Evolutionary conservation across 2,797 vertebrate species (phyloP), one percentile per base, ranked within the genome.

Genomic region (Nasua narica): DNA sequence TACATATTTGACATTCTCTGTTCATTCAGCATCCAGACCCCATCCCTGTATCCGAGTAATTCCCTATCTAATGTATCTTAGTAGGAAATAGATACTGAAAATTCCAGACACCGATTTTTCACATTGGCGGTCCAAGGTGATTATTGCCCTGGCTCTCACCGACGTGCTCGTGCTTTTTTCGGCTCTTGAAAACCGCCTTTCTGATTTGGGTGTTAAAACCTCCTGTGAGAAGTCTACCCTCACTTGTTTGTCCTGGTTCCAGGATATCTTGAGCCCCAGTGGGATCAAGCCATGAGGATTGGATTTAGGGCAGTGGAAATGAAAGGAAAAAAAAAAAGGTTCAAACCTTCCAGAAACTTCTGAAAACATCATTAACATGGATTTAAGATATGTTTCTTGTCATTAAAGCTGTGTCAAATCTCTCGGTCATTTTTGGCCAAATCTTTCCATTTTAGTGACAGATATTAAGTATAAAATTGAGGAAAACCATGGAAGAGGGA

Each of bases 401-500:
- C 58, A 65, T 43, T 48, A 65, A 52, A 93, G 60, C 25, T 67
- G 78, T n/a, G 32, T 6, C 9, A 7, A 62, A 13, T 85, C 87
- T 83, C 69, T 92, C 12, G 48, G 89, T 82, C 50, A 25, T 60
- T 91, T 95, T 50, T 72, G 62, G 32, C 40, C 79, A 83, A n/a
- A 10, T 29, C n/a, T 79, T 96, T 70, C 50, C 82, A 95, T 52
- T 97, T 96, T 72, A 77, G 48, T 77, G 56, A 87, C 70, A 97
- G 67, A 95, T 62, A 94, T 78, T 92, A 52, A 97, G 83, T 62
- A 12, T 65, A 43, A 97, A 84, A 94, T 70, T 37, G 62, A 35
- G 81, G 43, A 79, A 94, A 90, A 81, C 1, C 76, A 27, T 21
- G 40, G 81, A 95, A 91, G n/a, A 96, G 56, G 60, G 50, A 93